Evolutionary conservation across 2,797 vertebrate genomes (phyloP), one percentile per base, ranked within the genome.

Genomic region (Ctenosaura bakeri): DNA sequence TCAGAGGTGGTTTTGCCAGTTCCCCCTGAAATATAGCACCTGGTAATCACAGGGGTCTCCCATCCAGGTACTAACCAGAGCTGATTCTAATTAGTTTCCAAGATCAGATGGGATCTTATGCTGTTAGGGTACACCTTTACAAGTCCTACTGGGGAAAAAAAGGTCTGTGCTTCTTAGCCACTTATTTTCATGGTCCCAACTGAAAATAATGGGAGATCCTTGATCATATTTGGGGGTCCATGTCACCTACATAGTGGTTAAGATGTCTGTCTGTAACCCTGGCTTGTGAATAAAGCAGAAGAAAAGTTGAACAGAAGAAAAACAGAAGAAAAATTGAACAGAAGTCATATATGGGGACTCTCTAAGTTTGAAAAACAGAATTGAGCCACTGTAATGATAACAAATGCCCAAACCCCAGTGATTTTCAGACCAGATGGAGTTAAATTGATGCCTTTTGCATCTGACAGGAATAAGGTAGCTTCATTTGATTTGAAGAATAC

Each of bases 401-500:
- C 50, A 92, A 93, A 95, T 71, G 42, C 32, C 52, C 4, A 62
- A 32, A 54, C 87, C 38, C n/a, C 73, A 1, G 2, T 73, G 77
- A 90, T 88, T 90, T 1, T 38, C 91, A 88, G 73, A 93, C 16
- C 77, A 93, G 62, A 90, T 56, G 18, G 74, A 96, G 90, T 92
- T 88, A 92, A 91, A 93, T 20, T 86, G 94, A 54, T 64, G 79
- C 59, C 13, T 89, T 90, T 90, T 90, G 1, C 6, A 24, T 73
- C 88, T 90, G 88, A 85, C 38, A n/a, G 46, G 54, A 91, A 64
- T 69, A 93, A 92, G 22, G 32, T 16, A 77, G 22, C 86, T 91
- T 92, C 29, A 90, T 89, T 90, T 85, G 69, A 93, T 76, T 76
- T 86, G 38, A 95, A 26, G 87, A 94, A 89, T 79, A 90, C 69